phyloP scores from a whole-genome alignment of 2,888 invertebrate genomes.

The Alviniconcha strummeri region DNA sequence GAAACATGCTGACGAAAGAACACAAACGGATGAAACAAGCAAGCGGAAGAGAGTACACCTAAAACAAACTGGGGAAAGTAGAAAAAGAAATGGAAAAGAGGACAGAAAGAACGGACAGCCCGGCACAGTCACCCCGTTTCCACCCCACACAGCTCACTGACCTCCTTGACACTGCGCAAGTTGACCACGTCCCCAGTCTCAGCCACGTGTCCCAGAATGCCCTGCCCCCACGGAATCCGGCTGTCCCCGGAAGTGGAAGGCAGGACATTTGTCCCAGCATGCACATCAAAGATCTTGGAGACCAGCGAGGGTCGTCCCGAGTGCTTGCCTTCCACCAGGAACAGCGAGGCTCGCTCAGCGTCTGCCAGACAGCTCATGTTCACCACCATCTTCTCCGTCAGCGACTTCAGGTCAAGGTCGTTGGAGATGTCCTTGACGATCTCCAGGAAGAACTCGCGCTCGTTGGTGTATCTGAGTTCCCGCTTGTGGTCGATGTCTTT shows the following conservation, averaged over 20 bases:
- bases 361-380: conserved; percentile 75
- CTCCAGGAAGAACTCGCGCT: conserved; percentile 76
- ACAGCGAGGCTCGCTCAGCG: conserved; percentile 76
- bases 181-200: conserved; percentile 76
- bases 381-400: conserved; percentile 76
- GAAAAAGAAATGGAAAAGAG: too few relatives aligned
- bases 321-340: conserved; percentile 74
- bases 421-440: conserved; percentile 77
- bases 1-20: too few relatives aligned
- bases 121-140: too few relatives aligned
- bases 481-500: conserved; percentile 75
- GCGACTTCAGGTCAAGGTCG: conserved; percentile 75
- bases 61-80: too few relatives aligned
- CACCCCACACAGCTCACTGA: conserved; percentile 53
- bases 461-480: conserved; percentile 71
- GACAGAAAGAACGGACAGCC: too few relatives aligned
- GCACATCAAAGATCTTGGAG: conserved; percentile 76
- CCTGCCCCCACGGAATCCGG: conserved; percentile 76
- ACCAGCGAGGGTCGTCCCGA: conserved; percentile 73
- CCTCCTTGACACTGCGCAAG: conserved; percentile 75
- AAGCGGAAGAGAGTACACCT: too few relatives aligned
- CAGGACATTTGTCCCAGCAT: conserved; percentile 75
- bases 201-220: conserved; percentile 76
- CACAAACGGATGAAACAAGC: too few relatives aligned
- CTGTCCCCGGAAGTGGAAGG: conserved; percentile 72